Conservation (phyloP, 2,797 vertebrate species). For the Neolamprologus multifasciatus region DNA sequence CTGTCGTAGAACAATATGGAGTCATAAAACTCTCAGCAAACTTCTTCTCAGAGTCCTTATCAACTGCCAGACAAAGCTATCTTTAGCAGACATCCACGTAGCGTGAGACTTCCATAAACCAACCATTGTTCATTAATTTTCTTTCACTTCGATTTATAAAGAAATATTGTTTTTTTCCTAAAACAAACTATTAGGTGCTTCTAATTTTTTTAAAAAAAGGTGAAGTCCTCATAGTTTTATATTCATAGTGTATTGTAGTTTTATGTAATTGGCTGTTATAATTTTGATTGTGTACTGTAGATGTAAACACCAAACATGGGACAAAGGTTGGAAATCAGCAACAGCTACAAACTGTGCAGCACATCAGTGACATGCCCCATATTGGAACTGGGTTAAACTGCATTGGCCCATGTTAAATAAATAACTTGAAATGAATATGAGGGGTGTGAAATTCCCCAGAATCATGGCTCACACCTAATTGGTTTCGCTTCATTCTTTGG, state of each 20-base stretch:
- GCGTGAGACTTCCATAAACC: neutral
- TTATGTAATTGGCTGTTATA: neutral
- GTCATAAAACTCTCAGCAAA: constrained; percentile 30
- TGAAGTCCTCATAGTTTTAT: neutral
- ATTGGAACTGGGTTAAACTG: neutral
- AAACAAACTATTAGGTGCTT: neutral
- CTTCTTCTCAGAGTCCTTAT: neutral
- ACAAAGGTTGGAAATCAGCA: neutral
- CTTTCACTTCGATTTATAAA: neutral
- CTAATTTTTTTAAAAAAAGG: fast-evolving
- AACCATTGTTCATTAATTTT: neutral
- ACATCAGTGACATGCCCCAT: neutral
- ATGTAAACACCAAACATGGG: neutral
- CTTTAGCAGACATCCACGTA: neutral
- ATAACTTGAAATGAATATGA: neutral
- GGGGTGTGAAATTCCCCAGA: neutral
- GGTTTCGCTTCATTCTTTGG: neutral
- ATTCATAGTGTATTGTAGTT: neutral
- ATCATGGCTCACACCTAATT: neutral
- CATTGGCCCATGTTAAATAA: neutral
- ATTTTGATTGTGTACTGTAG: neutral
- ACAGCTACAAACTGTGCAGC: neutral
- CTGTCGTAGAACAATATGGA: neutral
- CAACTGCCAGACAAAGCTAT: constrained; percentile 19
- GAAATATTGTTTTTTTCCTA: neutral